Evolutionary conservation across 2,797 vertebrate species (phyloP).

Genomic region (Myripristis murdjan): DNA sequence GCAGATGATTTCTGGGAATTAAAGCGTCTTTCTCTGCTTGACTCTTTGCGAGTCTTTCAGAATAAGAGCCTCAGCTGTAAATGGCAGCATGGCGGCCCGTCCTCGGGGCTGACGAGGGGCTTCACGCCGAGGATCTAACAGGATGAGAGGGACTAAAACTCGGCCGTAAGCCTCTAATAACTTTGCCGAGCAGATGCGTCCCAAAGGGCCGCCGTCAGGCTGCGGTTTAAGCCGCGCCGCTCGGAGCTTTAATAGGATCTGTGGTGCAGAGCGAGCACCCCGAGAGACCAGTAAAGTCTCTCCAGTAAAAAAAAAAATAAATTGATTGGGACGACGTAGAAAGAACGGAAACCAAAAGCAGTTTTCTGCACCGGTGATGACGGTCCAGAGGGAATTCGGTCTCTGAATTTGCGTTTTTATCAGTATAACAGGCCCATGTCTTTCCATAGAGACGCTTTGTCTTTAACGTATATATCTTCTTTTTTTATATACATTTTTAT

Average conservation of each 20-base stretch:
- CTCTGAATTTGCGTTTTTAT: no score
- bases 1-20: no score
- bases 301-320: constrained; percentile 1
- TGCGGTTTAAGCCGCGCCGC: constrained; percentile 54
- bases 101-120: background rate
- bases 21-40: no score
- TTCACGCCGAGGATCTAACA: background rate
- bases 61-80: background rate
- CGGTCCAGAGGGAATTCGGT: no score
- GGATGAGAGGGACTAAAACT: constrained; percentile 25
- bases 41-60: no score
- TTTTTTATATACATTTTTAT: no score
- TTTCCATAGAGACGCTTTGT: no score
- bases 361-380: no score
- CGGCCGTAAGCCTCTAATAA: constrained; percentile 40
- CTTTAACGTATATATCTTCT: background rate
- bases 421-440: no score
- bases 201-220: constrained; percentile 8
- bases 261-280: constrained; percentile 45
- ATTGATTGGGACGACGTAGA: constrained; percentile 4
- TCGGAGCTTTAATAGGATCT: constrained; percentile 72
- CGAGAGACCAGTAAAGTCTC: constrained; percentile 42
- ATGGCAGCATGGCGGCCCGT: no score
- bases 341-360: background rate
- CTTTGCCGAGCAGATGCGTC: constrained; percentile 22